These are phyloP conservation scores for Octopus sinensis DNA, from an alignment of 1,140 invertebrate genomes.

Conservation along the genomic window DNA sequence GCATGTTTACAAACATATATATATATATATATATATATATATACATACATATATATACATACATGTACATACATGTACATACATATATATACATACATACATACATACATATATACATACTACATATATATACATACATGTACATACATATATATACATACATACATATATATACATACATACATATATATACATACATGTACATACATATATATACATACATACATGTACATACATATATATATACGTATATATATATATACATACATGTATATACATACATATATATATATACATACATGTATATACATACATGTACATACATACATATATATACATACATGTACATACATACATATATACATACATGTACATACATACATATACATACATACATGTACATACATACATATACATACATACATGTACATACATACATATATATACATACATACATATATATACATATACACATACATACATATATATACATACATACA, in stretches of 20 bases:
- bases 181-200: background rate
- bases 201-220: background rate
- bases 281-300: background rate
- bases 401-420: background rate
- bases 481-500: background rate
- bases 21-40: too few species aligned
- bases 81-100: background rate
- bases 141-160: background rate
- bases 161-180: background rate
- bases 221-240: background rate
- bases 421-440: background rate
- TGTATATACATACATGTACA: background rate
- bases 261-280: background rate
- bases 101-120: background rate
- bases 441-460: background rate
- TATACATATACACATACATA: background rate
- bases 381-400: background rate
- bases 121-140: too few species aligned
- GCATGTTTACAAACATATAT: too few species aligned
- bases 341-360: background rate
- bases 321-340: background rate
- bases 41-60: too few species aligned
- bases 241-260: background rate
- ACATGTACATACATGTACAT: too few species aligned
- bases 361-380: background rate